These are phyloP conservation scores for Tenthredo distinguenda DNA, from an alignment of 2,888 invertebrate genomes.

Conservation along the genomic window DNA sequence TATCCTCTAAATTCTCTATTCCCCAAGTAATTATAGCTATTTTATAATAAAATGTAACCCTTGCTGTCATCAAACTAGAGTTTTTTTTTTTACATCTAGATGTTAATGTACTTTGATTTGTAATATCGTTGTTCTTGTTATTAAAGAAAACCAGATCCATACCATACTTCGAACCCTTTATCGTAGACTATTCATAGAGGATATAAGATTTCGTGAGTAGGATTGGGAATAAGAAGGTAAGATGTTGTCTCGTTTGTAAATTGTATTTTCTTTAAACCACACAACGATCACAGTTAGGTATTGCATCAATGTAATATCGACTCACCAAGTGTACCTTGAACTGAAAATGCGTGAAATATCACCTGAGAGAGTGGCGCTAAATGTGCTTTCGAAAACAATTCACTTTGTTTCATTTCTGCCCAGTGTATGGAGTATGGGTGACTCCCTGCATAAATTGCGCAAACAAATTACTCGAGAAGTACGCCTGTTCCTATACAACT, in stretches of 20 bases:
- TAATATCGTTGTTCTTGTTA: background rate
- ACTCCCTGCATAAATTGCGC: constrained; percentile 2
- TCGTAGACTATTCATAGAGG: background rate
- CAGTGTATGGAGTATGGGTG: background rate
- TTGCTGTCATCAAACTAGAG: background rate
- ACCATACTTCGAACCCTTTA: background rate
- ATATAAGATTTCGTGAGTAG: background rate
- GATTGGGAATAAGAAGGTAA: background rate
- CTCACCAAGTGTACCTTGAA: constrained; percentile 21
- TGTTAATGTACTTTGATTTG: background rate
- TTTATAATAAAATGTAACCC: background rate
- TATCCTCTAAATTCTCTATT: constrained; percentile 81
- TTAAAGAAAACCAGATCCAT: background rate
- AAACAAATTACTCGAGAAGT: background rate
- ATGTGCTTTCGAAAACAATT: constrained; percentile 47
- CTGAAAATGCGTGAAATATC: background rate
- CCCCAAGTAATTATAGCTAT: constrained; percentile 68
- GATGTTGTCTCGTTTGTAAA: background rate
- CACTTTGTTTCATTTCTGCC: background rate
- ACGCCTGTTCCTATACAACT: constrained; percentile 23
- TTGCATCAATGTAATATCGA: background rate
- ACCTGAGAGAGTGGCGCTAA: background rate
- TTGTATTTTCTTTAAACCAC: background rate
- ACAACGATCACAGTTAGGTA: background rate
- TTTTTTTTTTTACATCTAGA: background rate